phyloP scores from a whole-genome alignment of 2,888 invertebrate genomes.

The Melanophora roralis region DNA sequence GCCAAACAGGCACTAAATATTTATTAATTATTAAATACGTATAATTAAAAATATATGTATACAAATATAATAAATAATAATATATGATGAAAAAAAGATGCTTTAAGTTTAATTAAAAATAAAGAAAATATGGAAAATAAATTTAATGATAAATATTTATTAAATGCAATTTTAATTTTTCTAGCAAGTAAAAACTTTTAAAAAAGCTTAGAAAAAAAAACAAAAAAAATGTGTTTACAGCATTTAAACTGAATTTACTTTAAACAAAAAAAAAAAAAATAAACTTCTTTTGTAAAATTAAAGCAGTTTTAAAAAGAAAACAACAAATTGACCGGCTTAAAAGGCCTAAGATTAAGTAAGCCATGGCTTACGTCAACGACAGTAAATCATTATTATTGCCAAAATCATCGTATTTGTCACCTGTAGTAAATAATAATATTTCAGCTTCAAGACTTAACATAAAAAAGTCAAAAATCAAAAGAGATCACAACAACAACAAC shows the following conservation, averaged over 20 bases:
- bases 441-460: not conserved
- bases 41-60: not conserved
- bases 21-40: not conserved
- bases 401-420: not conserved
- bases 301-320: not conserved
- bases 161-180: not conserved
- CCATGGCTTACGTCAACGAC: conserved; percentile 54
- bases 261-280: not conserved
- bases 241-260: not conserved
- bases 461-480: conserved; percentile 1
- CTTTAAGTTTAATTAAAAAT: no score
- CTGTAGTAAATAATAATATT: not conserved
- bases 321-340: conserved; percentile 53
- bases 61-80: not conserved
- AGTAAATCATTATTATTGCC: conserved; percentile 29
- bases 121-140: no score
- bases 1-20: not conserved
- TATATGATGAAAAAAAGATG: no score
- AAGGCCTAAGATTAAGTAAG: conserved; percentile 45
- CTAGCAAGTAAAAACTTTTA: not conserved
- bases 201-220: not conserved
- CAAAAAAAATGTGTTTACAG: conserved; percentile 2
- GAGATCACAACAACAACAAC: no score
- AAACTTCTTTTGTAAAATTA: not conserved
- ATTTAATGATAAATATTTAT: conserved; percentile 6